Percentiles rank a stretch among this genome's conserved stretches.
phyloP scores from a whole-genome alignment of 2,888 invertebrate species.

The Ganaspis brasiliensis region DNA sequence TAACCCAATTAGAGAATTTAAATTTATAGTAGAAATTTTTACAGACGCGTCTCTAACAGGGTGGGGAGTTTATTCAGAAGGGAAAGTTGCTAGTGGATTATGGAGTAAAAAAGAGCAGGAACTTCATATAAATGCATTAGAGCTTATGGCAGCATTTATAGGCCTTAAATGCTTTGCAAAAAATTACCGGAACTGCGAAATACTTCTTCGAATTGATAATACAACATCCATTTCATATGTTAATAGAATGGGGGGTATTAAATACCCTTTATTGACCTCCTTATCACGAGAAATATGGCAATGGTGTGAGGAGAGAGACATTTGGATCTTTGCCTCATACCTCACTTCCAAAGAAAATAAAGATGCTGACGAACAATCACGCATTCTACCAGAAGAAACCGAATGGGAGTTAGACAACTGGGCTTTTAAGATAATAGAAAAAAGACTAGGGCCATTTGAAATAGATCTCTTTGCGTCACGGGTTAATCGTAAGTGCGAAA shows the following conservation, averaged over 20 bases:
- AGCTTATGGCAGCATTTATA: constrained; percentile 37
- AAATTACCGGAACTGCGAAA: constrained; percentile 19
- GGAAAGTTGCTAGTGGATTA: constrained; percentile 47
- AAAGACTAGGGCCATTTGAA: constrained; percentile 58
- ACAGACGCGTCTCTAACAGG: constrained; percentile 53
- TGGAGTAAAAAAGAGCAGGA: constrained; percentile 45
- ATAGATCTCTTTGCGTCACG: constrained; percentile 65
- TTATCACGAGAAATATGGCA: constrained; percentile 44
- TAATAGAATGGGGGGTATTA: neutral
- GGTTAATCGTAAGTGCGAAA: constrained; percentile 63
- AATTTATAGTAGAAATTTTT: constrained; percentile 48
- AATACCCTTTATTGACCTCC: neutral
- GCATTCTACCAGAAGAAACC: constrained; percentile 21
- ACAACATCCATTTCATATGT: constrained; percentile 12
- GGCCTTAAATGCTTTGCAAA: constrained; percentile 41
- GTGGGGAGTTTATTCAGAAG: constrained; percentile 51
- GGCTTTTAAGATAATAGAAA: constrained; percentile 47
- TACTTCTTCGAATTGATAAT: constrained; percentile 26
- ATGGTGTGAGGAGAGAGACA: constrained; percentile 33
- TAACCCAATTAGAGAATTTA: constrained; percentile 35
- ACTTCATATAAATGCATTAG: constrained; percentile 45
- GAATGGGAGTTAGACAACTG: constrained; percentile 49
- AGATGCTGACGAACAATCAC: constrained; percentile 25
- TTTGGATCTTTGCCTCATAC: constrained; percentile 41
- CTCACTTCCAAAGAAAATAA: constrained; percentile 44